Conservation (phyloP, 2,888 invertebrate genomes). For the Scaptomyza polygonia region DNA sequence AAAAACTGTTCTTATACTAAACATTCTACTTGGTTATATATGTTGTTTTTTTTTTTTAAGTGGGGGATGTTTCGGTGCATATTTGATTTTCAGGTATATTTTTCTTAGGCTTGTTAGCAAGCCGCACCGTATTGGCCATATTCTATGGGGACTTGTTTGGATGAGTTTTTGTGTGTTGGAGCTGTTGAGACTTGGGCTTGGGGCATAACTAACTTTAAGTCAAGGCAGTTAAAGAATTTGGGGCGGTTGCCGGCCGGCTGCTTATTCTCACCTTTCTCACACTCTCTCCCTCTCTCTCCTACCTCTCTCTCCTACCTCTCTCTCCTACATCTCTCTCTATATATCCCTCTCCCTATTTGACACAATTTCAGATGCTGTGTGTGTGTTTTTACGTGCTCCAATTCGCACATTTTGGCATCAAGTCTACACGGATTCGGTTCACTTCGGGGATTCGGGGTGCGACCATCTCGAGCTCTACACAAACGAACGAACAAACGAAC, state of each 20-base stretch:
- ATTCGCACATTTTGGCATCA: conserved; percentile 27
- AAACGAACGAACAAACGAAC: neutral
- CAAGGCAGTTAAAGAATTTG: neutral
- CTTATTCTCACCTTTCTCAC: neutral
- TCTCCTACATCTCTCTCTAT: too few relatives aligned
- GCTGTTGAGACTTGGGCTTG: conserved; percentile 11
- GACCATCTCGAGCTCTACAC: conserved; percentile 40
- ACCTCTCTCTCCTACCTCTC: neutral
- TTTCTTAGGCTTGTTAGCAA: conserved; percentile 4
- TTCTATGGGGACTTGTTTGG: conserved; percentile 13
- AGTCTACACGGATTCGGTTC: conserved; percentile 40
- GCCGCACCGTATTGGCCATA: conserved; percentile 16
- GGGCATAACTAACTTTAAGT: conserved; percentile 2
- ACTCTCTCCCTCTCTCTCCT: neutral
- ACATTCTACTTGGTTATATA: too few relatives aligned
- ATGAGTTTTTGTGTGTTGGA: neutral
- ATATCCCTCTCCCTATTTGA: conserved; percentile 32
- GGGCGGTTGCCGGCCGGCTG: neutral
- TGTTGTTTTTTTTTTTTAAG: too few relatives aligned
- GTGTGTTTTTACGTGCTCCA: conserved; percentile 41
- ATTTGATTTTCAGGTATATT: conserved; percentile 14
- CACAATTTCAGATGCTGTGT: conserved; percentile 62
- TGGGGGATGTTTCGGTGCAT: neutral
- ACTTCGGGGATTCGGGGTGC: conserved; percentile 8
- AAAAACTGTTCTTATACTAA: too few relatives aligned